These are phyloP conservation scores for Nemotelus nigrinus DNA, from an alignment of 2,888 invertebrate species.

Conservation along the genomic window DNA sequence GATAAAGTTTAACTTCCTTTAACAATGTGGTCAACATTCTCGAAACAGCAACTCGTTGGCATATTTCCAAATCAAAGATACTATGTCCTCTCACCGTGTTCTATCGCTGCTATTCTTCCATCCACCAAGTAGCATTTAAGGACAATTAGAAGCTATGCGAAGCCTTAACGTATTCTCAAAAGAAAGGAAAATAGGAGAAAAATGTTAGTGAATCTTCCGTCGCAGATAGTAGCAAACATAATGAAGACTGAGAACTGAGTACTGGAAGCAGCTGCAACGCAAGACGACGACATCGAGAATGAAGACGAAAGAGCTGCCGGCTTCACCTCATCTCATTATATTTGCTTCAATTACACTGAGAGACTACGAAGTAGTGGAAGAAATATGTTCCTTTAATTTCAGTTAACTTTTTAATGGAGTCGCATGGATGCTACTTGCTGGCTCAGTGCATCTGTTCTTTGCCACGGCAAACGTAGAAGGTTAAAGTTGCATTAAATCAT, in stretches of 20 bases:
- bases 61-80: conserved; percentile 32
- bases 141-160: not conserved
- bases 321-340: conserved; percentile 8
- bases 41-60: conserved; percentile 37
- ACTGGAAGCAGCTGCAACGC: conserved; percentile 5
- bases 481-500: too few relatives aligned
- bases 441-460: too few relatives aligned
- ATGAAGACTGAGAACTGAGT: not conserved
- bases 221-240: not conserved
- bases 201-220: not conserved
- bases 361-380: too few relatives aligned
- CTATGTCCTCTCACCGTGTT: not conserved
- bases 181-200: not conserved
- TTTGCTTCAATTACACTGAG: conserved; percentile 9
- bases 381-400: not conserved
- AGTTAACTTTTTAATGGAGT: conserved; percentile 24
- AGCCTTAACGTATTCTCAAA: not conserved
- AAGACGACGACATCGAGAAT: not conserved
- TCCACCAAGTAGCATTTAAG: not conserved
- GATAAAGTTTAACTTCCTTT: conserved; percentile 47
- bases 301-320: too few relatives aligned
- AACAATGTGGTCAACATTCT: conserved; percentile 49
- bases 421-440: not conserved
- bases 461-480: too few relatives aligned
- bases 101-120: not conserved